Base-by-base conservation (phyloP, 2,113 vertebrate species). In the Theristicus caerulescens region DNA sequence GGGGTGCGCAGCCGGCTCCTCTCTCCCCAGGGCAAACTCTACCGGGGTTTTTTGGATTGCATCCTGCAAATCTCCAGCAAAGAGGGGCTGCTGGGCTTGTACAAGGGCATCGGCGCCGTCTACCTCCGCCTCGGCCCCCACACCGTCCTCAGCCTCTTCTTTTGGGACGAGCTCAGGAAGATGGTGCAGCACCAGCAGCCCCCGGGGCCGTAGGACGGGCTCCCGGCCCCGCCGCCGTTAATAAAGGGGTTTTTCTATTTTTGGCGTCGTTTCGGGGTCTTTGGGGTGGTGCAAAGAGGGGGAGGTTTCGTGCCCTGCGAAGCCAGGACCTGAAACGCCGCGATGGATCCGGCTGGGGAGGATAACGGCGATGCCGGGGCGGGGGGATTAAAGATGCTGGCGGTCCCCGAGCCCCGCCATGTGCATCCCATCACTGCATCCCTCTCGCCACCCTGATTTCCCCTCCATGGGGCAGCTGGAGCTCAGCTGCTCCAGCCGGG, bases 51-150 rank as follows among this genome's bases (percentile, higher is more conserved):
- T 90, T 58, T 97, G 8, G 99, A 99, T 94, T 99, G 99, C 80
- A 76, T 99, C 88, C 78, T 98, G 94, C 99, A 99, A 96, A 98
- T 98, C 94, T 98, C 98, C 42, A 95, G 87, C 40, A 97, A 98
- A 19, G 99, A 99, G 96, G 99, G 99, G 27, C 55, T 98, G 52
- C 91, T 98, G 93, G 99, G 99, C 1, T 97, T 99, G 61, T 99
- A 99, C 96, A 99, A 99, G 97, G 99, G 99, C 13, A 98, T 99
- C 67, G 99, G 98, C 0, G 99, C 99, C 0, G 98, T 99, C 79
- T 99, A 99, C 95, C 88, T 99, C 81, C 99, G 99, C 85, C 97
- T 99, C 82, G 99, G 99, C 17, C 99, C 99, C 2, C 99, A 99
- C 98, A 99, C 99, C 0, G 97, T 99, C 55, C 99, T 99, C 96